phyloP scores from a whole-genome alignment of 1,140 invertebrate genomes.

The Chelonus insularis region DNA sequence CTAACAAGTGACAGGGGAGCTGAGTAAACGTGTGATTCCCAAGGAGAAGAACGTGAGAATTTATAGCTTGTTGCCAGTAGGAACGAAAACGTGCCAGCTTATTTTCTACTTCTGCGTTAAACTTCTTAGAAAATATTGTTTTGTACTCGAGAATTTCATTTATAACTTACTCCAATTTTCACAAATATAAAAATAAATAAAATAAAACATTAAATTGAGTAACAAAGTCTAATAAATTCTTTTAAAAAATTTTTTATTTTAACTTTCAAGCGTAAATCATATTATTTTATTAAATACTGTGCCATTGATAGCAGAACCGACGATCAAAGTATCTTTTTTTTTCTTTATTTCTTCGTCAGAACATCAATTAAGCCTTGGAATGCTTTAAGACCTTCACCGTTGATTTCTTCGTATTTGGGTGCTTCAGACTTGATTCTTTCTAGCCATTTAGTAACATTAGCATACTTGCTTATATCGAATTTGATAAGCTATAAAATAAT shows the following conservation, averaged over 20 bases:
- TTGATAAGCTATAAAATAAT: conserved; percentile 53
- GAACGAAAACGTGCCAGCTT: not conserved
- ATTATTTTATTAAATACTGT: not conserved
- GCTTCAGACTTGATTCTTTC: conserved; percentile 67
- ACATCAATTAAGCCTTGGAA: conserved; percentile 51
- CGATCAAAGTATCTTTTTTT: conserved; percentile 1
- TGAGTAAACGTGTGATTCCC: not conserved
- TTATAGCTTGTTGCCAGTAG: not conserved
- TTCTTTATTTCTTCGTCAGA: conserved; percentile 30
- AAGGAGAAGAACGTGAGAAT: not conserved
- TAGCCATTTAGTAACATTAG: conserved; percentile 71
- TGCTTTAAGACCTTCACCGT: conserved; percentile 55
- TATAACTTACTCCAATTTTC: not conserved
- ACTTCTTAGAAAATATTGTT: not conserved
- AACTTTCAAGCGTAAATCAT: not conserved
- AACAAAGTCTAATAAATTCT: too few species aligned
- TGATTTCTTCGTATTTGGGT: conserved; percentile 72
- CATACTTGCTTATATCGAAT: conserved; percentile 67
- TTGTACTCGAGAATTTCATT: not conserved
- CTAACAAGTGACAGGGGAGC: not conserved
- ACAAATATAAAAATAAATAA: not conserved
- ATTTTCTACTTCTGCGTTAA: not conserved
- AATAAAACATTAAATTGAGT: too few species aligned
- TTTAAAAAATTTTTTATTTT: too few species aligned
- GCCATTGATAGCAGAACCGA: conserved; percentile 23